Evolutionary conservation across 2,113 vertebrate genomes (phyloP), one percentile per base, ranked within the genome.

Genomic region (Elephas maximus): DNA sequence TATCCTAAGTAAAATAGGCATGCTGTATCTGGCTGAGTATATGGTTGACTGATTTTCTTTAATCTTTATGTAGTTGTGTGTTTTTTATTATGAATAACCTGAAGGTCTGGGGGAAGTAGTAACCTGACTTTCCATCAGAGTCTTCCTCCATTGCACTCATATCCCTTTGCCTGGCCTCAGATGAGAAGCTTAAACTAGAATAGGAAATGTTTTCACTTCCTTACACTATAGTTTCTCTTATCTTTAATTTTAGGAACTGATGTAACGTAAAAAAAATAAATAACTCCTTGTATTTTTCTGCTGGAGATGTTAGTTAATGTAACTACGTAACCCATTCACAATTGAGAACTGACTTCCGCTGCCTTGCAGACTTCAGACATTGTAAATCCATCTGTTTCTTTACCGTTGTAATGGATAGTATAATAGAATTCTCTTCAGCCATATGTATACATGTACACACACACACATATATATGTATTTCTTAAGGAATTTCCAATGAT

Each of bases 171-270:
- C 67, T 62, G 26, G 2, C 11, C 24, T 87, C 80, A 84, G 41
- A 45, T 71, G 44, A 51, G 21, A 41, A 91, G 12, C 17, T 78
- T 21, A 53, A 26, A 77, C 44, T 37, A 88, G 20, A 4, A 15
- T 24, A 51, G n/a, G 23, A 93, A 95, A 78, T 77, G 4, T 44
- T 93, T 95, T 78, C 51, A 73, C 93, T 79, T 77, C 84, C 21
- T 74, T 24, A 11, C 37, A 48, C 90, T 93, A 21, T 63, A 15
- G 18, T 69, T 96, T 81, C 8, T 60, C 18, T 62, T 97, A 86
- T 80, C 69, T 95, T 94, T 71, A 73, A 48, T 82, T 87, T 96
- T 30, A 93, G 18, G 20, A 65, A 62, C 18, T 60, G 60, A 41
- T 88, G 8, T 51, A 73, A 76, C 26, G 2, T 44, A 78, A 80